These are phyloP conservation scores for Ariolimax columbianus DNA, from an alignment of 2,888 invertebrate genomes.

Conservation along the genomic window DNA sequence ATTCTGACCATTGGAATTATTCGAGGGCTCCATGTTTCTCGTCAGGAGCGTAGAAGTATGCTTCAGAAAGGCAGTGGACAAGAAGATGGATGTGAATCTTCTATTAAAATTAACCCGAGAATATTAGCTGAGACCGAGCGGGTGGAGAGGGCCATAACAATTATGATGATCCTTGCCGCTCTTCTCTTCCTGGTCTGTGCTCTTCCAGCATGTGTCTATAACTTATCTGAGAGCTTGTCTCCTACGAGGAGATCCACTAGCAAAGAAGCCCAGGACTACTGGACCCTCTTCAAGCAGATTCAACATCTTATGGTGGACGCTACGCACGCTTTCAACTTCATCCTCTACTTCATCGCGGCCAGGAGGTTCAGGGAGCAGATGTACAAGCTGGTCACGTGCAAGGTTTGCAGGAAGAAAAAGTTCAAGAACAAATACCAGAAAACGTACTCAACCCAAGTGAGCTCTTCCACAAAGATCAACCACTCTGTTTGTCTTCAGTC, in stretches of 20 bases:
- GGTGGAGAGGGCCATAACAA: slow-evolving; percentile 48
- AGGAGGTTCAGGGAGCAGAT: slow-evolving; percentile 65
- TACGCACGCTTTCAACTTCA: slow-evolving; percentile 69
- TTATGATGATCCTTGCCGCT: slow-evolving; percentile 56
- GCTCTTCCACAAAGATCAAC: background rate
- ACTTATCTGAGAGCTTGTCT: slow-evolving; percentile 29
- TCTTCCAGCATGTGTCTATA: slow-evolving; percentile 49
- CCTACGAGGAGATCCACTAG: background rate
- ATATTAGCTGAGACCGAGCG: slow-evolving; percentile 26
- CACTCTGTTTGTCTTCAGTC: background rate
- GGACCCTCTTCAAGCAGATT: slow-evolving; percentile 45
- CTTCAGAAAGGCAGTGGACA: background rate
- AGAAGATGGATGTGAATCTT: slow-evolving; percentile 26
- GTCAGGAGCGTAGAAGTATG: slow-evolving; percentile 37
- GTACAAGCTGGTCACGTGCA: background rate
- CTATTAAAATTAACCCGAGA: slow-evolving; percentile 35
- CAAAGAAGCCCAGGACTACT: slow-evolving; percentile 4
- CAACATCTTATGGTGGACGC: slow-evolving; percentile 61
- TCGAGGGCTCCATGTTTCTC: slow-evolving; percentile 48
- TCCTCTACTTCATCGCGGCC: slow-evolving; percentile 66
- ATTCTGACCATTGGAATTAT: slow-evolving; percentile 53
- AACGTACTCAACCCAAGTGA: background rate
- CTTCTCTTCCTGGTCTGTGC: slow-evolving; percentile 53
- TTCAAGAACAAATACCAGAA: slow-evolving; percentile 3
- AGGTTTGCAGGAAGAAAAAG: background rate